Evolutionary conservation across 2,113 vertebrate genomes (phyloP).

Genomic region (Puntigrus tetrazona): DNA sequence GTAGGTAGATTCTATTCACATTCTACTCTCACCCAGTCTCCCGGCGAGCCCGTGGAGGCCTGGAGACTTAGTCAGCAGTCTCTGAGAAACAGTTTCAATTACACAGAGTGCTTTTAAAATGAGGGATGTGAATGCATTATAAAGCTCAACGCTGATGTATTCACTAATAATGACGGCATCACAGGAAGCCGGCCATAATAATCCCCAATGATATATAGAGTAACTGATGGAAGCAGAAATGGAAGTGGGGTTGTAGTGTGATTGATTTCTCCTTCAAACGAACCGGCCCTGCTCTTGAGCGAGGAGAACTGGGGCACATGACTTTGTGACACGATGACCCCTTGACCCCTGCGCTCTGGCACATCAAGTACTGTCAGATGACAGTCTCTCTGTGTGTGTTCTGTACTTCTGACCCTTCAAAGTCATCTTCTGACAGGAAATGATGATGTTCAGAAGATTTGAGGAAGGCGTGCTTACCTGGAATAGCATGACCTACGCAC

Average conservation of each 20-base stretch:
- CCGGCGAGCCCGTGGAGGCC: background rate
- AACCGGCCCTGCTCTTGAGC: background rate
- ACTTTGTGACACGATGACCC: conserved; percentile 31
- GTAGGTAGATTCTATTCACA: conserved; percentile 39
- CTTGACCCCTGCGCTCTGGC: conserved; percentile 15
- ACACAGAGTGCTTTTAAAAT: conserved; percentile 59
- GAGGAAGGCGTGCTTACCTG: background rate
- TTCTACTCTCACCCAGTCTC: conserved; percentile 31
- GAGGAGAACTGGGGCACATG: conserved; percentile 22
- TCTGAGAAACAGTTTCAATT: conserved; percentile 56
- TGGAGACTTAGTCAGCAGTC: conserved; percentile 54
- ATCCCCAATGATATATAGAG: conserved; percentile 49
- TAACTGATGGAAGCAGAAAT: conserved; percentile 36
- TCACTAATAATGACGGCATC: conserved; percentile 53
- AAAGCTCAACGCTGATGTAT: conserved; percentile 56
- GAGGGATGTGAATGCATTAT: conserved; percentile 57
- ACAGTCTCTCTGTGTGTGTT: conserved; percentile 28
- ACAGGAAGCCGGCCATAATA: conserved; percentile 52
- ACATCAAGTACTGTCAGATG: conserved; percentile 16
- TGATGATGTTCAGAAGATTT: conserved; percentile 3
- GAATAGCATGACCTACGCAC: background rate
- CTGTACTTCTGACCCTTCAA: conserved; percentile 9
- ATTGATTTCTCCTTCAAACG: conserved; percentile 41
- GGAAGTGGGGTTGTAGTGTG: background rate
- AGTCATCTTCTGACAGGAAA: background rate